Percentiles rank a stretch among this genome's conserved stretches.
Evolutionary conservation across 2,113 vertebrate species (phyloP).

Genomic region (Notarius lentiginosus): DNA sequence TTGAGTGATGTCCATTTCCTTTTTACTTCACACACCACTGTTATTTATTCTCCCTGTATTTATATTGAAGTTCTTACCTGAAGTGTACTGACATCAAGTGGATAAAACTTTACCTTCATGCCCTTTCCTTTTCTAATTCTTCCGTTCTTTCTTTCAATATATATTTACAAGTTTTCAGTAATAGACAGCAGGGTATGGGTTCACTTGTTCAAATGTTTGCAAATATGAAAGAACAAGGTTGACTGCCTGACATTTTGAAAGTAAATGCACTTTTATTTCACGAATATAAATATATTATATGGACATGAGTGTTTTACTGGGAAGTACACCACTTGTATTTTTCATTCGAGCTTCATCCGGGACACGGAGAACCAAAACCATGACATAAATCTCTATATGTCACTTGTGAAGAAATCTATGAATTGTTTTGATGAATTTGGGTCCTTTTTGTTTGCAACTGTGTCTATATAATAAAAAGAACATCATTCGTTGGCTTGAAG

Average conservation of each 20-base stretch:
- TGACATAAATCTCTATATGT: no score
- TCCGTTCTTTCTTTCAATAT: background rate
- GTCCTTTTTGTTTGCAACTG: no score
- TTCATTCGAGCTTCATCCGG: no score
- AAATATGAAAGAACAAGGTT: background rate
- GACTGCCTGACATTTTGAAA: background rate
- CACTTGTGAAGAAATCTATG: no score
- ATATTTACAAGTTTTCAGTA: conserved; percentile 1
- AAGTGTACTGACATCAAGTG: background rate
- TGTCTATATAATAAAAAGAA: no score
- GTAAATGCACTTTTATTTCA: background rate
- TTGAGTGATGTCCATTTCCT: conserved; percentile 58
- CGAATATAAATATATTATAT: background rate
- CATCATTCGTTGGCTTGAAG: no score
- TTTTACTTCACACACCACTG: conserved; percentile 14
- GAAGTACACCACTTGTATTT: no score
- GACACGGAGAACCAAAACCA: no score
- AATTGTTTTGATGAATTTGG: no score
- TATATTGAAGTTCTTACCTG: background rate
- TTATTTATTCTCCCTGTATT: background rate
- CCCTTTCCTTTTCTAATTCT: background rate
- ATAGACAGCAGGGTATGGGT: background rate
- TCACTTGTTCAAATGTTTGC: conserved; percentile 7
- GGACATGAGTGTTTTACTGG: no score
- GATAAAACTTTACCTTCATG: background rate